phyloP scores from a whole-genome alignment of 2,113 vertebrate genomes.

The Gopherus flavomarginatus region DNA sequence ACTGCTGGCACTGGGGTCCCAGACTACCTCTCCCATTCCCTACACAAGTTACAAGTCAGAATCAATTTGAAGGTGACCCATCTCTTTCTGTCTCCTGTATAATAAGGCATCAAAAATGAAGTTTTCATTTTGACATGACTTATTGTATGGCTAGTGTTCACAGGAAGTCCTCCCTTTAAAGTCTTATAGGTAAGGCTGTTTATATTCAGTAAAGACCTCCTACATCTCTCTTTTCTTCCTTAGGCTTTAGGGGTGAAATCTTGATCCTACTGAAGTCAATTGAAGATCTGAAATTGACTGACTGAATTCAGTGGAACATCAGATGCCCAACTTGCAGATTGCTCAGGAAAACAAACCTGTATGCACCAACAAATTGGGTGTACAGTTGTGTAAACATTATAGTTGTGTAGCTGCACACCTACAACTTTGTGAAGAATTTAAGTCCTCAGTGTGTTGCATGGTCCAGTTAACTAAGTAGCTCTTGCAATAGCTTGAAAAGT shows the following conservation, averaged over 20 bases:
- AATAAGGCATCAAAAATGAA: no score
- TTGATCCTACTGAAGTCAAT: neutral
- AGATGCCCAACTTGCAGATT: neutral
- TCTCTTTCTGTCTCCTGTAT: no score
- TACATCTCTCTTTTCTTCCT: neutral
- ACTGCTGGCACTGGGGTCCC: no score
- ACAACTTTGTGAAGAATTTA: neutral
- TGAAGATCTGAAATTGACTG: no score
- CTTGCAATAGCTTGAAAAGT: constrained; percentile 11
- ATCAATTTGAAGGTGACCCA: no score
- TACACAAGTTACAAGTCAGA: no score
- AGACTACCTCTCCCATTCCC: no score
- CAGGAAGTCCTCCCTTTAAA: no score
- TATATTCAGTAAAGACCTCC: neutral
- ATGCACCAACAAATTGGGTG: neutral
- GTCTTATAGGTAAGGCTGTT: neutral
- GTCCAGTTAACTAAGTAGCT: neutral
- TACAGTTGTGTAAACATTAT: neutral
- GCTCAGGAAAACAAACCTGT: neutral
- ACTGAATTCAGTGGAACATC: no score
- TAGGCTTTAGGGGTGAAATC: neutral
- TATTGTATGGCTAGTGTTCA: no score
- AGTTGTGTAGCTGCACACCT: neutral
- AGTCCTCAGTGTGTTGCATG: neutral
- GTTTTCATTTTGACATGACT: no score